Evolutionary conservation across 2,797 vertebrate genomes (phyloP), one percentile per base, ranked within the genome.

Genomic region (Alectoris magna): DNA sequence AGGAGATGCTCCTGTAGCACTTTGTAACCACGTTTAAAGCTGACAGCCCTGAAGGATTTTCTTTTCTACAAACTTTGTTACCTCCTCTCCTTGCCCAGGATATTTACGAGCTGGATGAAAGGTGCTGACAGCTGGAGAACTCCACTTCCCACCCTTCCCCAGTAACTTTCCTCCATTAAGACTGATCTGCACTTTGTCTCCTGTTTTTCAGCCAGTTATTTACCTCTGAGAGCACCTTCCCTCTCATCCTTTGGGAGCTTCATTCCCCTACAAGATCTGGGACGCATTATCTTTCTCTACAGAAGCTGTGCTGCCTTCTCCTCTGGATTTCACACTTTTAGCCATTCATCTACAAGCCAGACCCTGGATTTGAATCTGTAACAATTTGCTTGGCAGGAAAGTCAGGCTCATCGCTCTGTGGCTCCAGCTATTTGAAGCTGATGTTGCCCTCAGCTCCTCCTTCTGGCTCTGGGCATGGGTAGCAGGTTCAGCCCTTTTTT

Each of bases 351-450:
- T 91, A 29, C 82, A 83, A 89, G 55, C 83, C 89, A 96, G 89
- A 77, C 62, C n/a, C 66, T 62, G 55, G 17, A 94, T 95, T 93
- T 96, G 82, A 96, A 96, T 93, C 85, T 80, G 80, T 49, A 81
- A 84, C 67, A 59, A 48, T 94, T 72, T 84, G 92, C 79, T 86
- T 91, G 92, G 82, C 96, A 92, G 85, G 95, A 94, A 96, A 94
- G 89, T 77, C 95, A 92, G 83, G 94, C 85, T 94, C 70, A 44
- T 85, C 0, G 0, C 73, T 89, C 75, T 49, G 23, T 64, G 69
- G 59, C 85, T 92, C 51, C 84, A 87, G 82, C 81, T 82, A 9
- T 64, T 95, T 76, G 64, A 69, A 88, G 74, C 53, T 72, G 55
- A 31, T 46, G 56, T 5, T 64, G 87, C 91, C 73, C 76, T 71